Evolutionary conservation across 1,140 invertebrate genomes (phyloP), one percentile per base, ranked within the genome.

Genomic region (Agrilus planipennis): DNA sequence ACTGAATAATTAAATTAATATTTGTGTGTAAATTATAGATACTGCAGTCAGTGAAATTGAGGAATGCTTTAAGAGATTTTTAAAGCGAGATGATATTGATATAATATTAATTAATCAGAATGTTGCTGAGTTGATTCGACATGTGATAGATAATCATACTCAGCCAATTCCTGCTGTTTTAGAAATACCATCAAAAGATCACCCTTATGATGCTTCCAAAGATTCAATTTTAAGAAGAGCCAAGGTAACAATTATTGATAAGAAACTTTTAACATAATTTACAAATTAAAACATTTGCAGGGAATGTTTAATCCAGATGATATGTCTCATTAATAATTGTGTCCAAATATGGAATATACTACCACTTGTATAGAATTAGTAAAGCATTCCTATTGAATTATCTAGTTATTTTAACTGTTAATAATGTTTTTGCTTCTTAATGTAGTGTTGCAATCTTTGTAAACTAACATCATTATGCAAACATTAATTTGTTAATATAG

Each of bases 101-200:
- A 99, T 99, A 47, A 95, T 99, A 55, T 75, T 99, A 9, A 99
- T 99, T 47, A 99, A 96, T 65, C 96, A 99, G 67, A 97, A 95
- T 67, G 76, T 98, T 45, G 96, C 96, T 27, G 96, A 99, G 68
- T 75, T 96, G 73, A 96, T 99, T 60, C 78, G 96, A 35, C 91
- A 97, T 65, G 81, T 89, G 6, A 94, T 99, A 50, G 96, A 99
- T 62, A 77, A 75, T 17, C 92, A 99, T 60, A 86, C 80, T 20
- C 76, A 84, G 32, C 89, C 92, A 2, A 84, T 98, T 45, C 96
- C 96, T 17, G 80, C 96, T 10, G 87, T 99, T 4, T 69, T 99
- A 34, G 96, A 99, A 75, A 99, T 99, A 55, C 96, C 96, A 16
- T 97, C 92, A 14, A 99, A 99, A 65, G 95, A 99, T 67, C 88